A percentile compares a stretch with the other conserved stretches of the same genome.
These are phyloP conservation scores for Taenioides sp. DNA, from an alignment of 2,797 vertebrate species.

Conservation along the genomic window DNA sequence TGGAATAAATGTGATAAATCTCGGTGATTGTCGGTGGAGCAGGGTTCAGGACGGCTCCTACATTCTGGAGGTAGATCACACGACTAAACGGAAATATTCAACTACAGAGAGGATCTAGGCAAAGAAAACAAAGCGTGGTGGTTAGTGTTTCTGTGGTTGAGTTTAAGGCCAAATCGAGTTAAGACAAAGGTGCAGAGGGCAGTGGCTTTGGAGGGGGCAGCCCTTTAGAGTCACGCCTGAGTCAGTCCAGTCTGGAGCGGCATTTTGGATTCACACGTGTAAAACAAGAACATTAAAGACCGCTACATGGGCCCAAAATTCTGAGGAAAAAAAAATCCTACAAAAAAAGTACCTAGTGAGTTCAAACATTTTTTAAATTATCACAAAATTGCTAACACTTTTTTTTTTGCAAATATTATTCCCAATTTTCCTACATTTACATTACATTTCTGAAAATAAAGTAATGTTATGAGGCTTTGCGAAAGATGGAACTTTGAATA, in stretches of 20 bases:
- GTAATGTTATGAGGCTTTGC: neutral
- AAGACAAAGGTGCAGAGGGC: conserved; percentile 69
- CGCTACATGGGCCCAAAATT: neutral
- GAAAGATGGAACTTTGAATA: neutral
- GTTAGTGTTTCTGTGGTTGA: neutral
- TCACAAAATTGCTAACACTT: too few species aligned
- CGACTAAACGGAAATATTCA: conserved; percentile 5
- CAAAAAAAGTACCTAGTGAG: neutral
- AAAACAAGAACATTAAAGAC: neutral
- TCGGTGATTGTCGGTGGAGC: conserved; percentile 60
- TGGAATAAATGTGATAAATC: neutral
- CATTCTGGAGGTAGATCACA: conserved; percentile 79
- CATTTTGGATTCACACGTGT: conserved; percentile 28
- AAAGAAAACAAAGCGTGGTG: too few species aligned
- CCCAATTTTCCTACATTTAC: too few species aligned
- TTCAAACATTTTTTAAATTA: too few species aligned
- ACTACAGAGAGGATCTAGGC: too few species aligned
- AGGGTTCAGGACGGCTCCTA: conserved; percentile 21
- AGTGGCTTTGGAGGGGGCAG: conserved; percentile 61
- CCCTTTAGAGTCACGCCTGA: conserved; percentile 74
- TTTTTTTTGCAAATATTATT: too few species aligned
- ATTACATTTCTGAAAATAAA: too few species aligned
- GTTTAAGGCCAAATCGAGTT: conserved; percentile 78
- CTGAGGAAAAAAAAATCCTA: neutral
- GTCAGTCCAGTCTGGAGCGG: conserved; percentile 56